Evolutionary conservation across 2,888 invertebrate species (phyloP), one percentile per base, ranked within the genome.

Genomic region (Drosophila villosipedis): DNA sequence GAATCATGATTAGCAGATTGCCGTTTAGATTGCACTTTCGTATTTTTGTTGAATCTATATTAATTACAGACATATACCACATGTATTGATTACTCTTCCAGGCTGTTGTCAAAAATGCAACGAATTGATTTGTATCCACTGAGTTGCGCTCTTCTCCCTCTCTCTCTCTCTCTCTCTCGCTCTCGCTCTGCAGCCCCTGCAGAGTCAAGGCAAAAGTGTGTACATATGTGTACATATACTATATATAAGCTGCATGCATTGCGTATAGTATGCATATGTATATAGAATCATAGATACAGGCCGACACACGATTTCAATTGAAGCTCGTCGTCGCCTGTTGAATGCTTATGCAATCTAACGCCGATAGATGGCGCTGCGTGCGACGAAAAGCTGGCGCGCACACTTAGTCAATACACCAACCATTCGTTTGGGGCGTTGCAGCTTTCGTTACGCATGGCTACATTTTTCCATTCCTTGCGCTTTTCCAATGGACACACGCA

Each of bases 321-420:
- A 41, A 63, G 58, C 64, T 55, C 28, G 55, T 60, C 37, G 55
- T 65, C 30, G 63, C 68, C 72, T 74, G 68, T 60, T 71, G 76
- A 53, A 71, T 54, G 30, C 25, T 14, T 2, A 0, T 31, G 30
- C 47, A 22, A 3, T 9, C 0, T 16, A 33, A 6, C 4, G 22
- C 12, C 52, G 6, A 33, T n/a, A 74, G 77, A 47, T 63, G 77
- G 78, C 78, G 77, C 55, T n/a, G 0, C 16, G 16, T 5, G 0
- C 6, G 7, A 3, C 14, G 16, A 41, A 35, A 49, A 39, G 57
- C 39, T 55, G 30, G 0, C n/a, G 5, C 41, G 16, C 9, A 16
- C 30, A 6, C 28, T 70, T 63, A 77, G 61, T 25, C 49, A 31
- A 37, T 43, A 4, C 57, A 63, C 33, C 3, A 77, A 70, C 77